phyloP scores from a whole-genome alignment of 2,888 invertebrate species.

The Psylliodes chrysocephalus region DNA sequence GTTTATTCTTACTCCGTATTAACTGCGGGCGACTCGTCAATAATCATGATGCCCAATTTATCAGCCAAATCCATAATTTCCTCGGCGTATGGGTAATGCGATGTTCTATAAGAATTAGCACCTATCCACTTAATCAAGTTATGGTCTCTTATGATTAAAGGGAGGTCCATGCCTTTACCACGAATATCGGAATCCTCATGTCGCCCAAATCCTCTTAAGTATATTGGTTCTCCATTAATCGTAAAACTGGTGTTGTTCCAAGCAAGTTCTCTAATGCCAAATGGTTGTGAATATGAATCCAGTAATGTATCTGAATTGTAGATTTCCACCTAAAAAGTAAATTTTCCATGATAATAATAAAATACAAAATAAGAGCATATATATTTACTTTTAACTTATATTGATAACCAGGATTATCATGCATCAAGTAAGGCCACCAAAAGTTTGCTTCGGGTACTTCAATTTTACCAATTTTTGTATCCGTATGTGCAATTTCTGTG shows the following conservation, averaged over 20 bases:
- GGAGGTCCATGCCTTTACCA: conserved; percentile 92
- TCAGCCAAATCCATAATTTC: conserved; percentile 96
- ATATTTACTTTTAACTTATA: conserved; percentile 79
- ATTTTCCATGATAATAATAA: background rate
- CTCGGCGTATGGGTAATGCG: conserved; percentile 98
- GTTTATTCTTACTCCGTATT: conserved; percentile 85
- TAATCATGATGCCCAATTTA: conserved; percentile 90
- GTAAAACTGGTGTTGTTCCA: conserved; percentile 81
- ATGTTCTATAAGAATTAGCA: conserved; percentile 93
- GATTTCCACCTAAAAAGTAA: conserved; percentile 32
- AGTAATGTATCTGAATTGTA: conserved; percentile 59
- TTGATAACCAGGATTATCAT: conserved; percentile 81
- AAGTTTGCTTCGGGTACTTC: conserved; percentile 74
- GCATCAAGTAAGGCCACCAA: conserved; percentile 95
- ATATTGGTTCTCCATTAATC: conserved; percentile 86
- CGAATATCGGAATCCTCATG: conserved; percentile 95
- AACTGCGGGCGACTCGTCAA: conserved; percentile 94
- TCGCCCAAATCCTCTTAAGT: conserved; percentile 91
- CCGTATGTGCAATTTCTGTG: conserved; percentile 48
- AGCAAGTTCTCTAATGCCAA: conserved; percentile 86
- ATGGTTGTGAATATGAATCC: conserved; percentile 85
- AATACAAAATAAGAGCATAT: background rate
- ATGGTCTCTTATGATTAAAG: conserved; percentile 88
- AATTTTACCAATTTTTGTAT: background rate
- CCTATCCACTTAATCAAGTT: conserved; percentile 94